Conservation (phyloP, 2,888 invertebrate genomes). For the Endotricha flammealis region DNA sequence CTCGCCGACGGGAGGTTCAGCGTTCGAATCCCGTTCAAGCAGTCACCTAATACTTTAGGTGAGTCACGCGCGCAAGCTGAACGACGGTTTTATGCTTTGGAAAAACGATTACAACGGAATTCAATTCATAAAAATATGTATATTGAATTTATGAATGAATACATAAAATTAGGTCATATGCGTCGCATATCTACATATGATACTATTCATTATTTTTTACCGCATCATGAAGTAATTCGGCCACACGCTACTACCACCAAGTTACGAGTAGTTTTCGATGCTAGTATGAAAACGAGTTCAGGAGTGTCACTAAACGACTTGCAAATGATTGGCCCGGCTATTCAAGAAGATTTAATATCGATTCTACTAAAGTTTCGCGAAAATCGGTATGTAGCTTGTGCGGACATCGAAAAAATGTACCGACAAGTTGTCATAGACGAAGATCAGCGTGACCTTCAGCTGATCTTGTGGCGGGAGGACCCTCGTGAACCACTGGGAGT, state of each 20-base stretch:
- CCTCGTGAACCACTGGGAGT: constrained; percentile 19
- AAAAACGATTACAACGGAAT: constrained; percentile 15
- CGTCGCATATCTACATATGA: constrained; percentile 12
- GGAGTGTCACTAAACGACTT: constrained; percentile 24
- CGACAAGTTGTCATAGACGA: constrained; percentile 25
- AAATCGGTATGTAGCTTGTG: constrained; percentile 25
- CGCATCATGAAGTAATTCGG: constrained; percentile 18
- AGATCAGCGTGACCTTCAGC: constrained; percentile 28
- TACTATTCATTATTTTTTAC: constrained; percentile 16
- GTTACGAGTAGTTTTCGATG: constrained; percentile 19
- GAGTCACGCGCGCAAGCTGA: constrained; percentile 16
- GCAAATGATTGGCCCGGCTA: constrained; percentile 22
- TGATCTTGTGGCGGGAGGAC: constrained; percentile 33
- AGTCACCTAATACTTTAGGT: constrained; percentile 17
- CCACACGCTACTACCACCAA: constrained; percentile 16
- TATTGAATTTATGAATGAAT: constrained; percentile 12
- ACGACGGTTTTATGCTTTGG: constrained; percentile 17
- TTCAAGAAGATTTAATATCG: constrained; percentile 27
- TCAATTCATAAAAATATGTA: constrained; percentile 12
- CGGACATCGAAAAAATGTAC: constrained; percentile 33
- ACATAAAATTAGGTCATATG: constrained; percentile 13
- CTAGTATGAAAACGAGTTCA: constrained; percentile 14
- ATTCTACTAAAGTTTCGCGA: constrained; percentile 26
- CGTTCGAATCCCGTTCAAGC: constrained; percentile 18
- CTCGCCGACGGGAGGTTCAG: constrained; percentile 17